phyloP scores from a whole-genome alignment of 64 coral and sea anemone species.

The Stylophora pistillata region DNA sequence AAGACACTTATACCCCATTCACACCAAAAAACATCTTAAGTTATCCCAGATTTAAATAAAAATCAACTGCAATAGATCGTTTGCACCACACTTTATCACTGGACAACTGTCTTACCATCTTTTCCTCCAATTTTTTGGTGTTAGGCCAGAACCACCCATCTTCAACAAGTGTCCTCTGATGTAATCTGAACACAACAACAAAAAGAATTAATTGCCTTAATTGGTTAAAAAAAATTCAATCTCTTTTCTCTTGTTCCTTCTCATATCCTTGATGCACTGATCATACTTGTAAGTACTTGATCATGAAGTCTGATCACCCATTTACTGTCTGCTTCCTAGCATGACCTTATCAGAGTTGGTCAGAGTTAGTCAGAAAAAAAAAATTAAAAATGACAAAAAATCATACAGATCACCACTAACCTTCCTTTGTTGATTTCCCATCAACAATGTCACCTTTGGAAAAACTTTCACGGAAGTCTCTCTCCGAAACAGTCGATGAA shows the following conservation, averaged over 20 bases:
- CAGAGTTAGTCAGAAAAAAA: not conserved
- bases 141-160: slow-evolving; percentile 87
- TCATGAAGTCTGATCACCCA: too few species aligned
- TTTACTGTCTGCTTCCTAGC: too few species aligned
- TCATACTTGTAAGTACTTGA: too few species aligned
- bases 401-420: not conserved
- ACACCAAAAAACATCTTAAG: too few species aligned
- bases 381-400: too few species aligned
- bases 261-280: too few species aligned
- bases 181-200: slow-evolving; percentile 16
- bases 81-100: too few species aligned
- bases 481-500: slow-evolving; percentile 87
- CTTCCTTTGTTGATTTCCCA: not conserved
- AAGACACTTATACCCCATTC: too few species aligned
- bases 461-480: slow-evolving; percentile 52
- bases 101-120: slow-evolving; percentile 74
- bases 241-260: not conserved
- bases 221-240: not conserved
- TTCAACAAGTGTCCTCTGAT: slow-evolving; percentile 87
- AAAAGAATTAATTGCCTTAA: not conserved
- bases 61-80: too few species aligned
- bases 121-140: slow-evolving; percentile 92
- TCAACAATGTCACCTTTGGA: not conserved
- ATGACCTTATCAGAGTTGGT: too few species aligned
- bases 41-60: too few species aligned